These are phyloP conservation scores for Rattus norvegicus DNA, from an alignment of 2,113 vertebrate genomes.

Conservation along the genomic window DNA sequence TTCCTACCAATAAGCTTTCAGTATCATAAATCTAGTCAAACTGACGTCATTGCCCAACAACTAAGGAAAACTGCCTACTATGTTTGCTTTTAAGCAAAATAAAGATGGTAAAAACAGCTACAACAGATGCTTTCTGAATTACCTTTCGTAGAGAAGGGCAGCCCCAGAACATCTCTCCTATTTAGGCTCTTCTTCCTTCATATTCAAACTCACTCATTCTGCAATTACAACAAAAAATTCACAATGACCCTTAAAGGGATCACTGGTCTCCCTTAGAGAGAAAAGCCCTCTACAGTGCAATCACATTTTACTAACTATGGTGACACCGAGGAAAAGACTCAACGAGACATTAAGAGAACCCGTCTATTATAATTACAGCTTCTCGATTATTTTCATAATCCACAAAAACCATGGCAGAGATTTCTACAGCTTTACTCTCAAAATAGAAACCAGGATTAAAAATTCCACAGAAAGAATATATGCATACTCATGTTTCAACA, in stretches of 20 bases:
- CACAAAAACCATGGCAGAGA: not conserved
- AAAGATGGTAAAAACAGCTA: not conserved
- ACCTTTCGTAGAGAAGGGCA: constrained; percentile 8
- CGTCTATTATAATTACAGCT: not conserved
- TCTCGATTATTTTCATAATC: not conserved
- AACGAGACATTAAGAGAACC: not conserved
- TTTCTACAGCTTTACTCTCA: constrained; percentile 39
- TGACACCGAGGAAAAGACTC: not conserved
- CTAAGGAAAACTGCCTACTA: constrained; percentile 13
- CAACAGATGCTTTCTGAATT: not conserved
- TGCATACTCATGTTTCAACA: constrained; percentile 2
- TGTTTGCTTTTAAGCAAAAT: constrained; percentile 20
- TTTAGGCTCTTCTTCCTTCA: constrained; percentile 3
- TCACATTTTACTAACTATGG: not conserved
- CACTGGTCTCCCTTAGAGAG: not conserved
- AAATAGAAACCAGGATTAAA: constrained; percentile 25
- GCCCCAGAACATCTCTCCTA: not conserved
- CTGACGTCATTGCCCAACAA: not conserved
- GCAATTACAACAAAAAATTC: constrained; percentile 34
- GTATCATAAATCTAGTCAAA: not conserved
- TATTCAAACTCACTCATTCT: constrained; percentile 23
- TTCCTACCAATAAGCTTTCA: not conserved
- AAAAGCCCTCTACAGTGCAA: not conserved
- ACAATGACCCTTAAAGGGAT: not conserved
- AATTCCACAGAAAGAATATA: not conserved